A percentile compares a stretch with the other conserved stretches of the same genome.
phyloP scores from a whole-genome alignment of 2,113 vertebrate species.

The Seriola quinqueradiata region DNA sequence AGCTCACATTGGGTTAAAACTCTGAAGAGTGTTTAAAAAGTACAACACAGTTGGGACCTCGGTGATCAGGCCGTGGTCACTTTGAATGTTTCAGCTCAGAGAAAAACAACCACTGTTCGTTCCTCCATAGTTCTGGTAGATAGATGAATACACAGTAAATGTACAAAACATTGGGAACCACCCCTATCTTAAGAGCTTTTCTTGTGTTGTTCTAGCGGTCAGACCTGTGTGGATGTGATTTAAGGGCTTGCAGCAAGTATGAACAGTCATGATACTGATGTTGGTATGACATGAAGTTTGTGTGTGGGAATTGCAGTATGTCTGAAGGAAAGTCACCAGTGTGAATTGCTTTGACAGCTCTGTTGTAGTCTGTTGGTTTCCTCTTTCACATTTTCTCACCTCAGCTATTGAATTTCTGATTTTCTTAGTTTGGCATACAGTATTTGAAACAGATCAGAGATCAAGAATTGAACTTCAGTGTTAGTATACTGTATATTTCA shows the following conservation, averaged over 20 bases:
- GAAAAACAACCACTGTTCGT: not conserved
- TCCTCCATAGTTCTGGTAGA: not conserved
- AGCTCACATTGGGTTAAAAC: not conserved
- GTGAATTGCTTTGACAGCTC: conserved; percentile 25
- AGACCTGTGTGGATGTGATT: conserved; percentile 8
- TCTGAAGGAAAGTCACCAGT: conserved; percentile 27
- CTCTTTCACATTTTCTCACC: not conserved
- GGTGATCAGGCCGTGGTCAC: not conserved
- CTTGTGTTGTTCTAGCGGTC: conserved; percentile 11
- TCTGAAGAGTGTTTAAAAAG: too few species aligned
- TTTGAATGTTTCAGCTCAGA: not conserved
- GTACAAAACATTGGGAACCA: not conserved
- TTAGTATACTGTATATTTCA: conserved; percentile 9
- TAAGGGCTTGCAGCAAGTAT: conserved; percentile 32
- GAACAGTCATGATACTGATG: not conserved
- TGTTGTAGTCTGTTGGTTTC: not conserved
- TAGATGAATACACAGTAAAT: not conserved
- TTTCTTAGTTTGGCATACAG: not conserved
- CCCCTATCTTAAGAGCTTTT: not conserved
- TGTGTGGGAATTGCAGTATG: conserved; percentile 19
- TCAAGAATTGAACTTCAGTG: not conserved
- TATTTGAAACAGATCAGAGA: conserved; percentile 9
- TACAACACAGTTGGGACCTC: not conserved
- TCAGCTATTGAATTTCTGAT: not conserved
- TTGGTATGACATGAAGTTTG: conserved; percentile 3